Conservation (phyloP, 2,113 vertebrate species). For the Corvus hawaiiensis region DNA sequence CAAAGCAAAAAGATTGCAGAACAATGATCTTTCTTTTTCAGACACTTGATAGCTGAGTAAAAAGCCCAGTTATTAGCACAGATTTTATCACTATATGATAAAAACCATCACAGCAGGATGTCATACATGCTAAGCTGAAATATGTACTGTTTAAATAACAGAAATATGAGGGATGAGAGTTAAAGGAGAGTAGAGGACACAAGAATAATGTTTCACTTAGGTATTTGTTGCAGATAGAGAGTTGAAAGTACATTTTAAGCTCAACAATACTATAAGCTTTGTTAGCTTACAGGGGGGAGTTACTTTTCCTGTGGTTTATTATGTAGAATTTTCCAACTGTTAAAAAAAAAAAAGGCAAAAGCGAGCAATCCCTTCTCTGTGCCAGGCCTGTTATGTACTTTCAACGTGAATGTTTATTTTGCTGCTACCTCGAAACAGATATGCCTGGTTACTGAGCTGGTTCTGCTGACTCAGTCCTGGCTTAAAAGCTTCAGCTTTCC, state of each 20-base stretch:
- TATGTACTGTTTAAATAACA: neutral
- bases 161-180: neutral
- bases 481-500: slow-evolving; percentile 11
- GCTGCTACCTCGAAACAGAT: neutral
- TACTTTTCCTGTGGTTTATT: slow-evolving; percentile 1
- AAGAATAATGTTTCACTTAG: neutral
- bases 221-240: neutral
- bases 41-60: neutral
- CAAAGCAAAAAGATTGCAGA: neutral
- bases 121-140: neutral
- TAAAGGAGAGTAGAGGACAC: neutral
- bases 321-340: neutral
- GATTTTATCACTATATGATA: neutral
- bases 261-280: neutral
- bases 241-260: neutral
- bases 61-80: neutral
- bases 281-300: neutral
- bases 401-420: slow-evolving; percentile 41
- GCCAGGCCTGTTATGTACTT: slow-evolving; percentile 35
- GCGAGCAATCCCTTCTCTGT: neutral
- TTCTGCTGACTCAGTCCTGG: slow-evolving; percentile 45
- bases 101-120: neutral
- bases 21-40: neutral
- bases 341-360: neutral
- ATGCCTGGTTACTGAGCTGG: slow-evolving; percentile 5